phyloP scores from a whole-genome alignment of 2,888 invertebrate genomes.

The Tetragonisca angustula region DNA sequence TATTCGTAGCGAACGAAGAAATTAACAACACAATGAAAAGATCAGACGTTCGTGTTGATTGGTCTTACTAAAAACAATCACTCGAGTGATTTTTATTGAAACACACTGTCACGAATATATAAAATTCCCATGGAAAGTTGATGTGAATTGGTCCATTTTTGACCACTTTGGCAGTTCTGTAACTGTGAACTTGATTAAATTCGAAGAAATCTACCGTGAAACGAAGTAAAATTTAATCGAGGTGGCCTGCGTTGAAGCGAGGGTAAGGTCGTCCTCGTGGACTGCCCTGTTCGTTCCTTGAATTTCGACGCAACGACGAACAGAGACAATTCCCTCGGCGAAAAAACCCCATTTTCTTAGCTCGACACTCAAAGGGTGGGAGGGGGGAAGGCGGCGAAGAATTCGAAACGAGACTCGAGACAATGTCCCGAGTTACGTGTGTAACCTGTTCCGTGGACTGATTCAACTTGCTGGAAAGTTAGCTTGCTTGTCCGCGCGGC shows the following conservation, averaged over 20 bases:
- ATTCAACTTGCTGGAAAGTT: conserved; percentile 67
- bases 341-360: conserved; percentile 24
- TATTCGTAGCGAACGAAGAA: too few relatives aligned
- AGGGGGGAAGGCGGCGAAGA: conserved; percentile 10
- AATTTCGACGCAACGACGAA: neutral
- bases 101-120: too few relatives aligned
- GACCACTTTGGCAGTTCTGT: too few relatives aligned
- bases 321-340: neutral
- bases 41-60: too few relatives aligned
- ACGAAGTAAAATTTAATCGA: neutral
- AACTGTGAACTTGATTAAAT: neutral
- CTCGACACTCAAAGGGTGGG: conserved; percentile 2
- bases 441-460: conserved; percentile 55
- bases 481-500: conserved; percentile 48
- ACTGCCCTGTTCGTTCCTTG: neutral
- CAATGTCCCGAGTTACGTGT: conserved; percentile 53
- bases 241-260: neutral
- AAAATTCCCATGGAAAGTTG: too few relatives aligned
- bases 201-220: neutral
- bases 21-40: too few relatives aligned
- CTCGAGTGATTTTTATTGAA: too few relatives aligned
- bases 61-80: too few relatives aligned
- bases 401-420: conserved; percentile 49
- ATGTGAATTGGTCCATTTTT: too few relatives aligned
- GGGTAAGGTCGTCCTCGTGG: too few relatives aligned